Percentiles rank a stretch among this genome's conserved stretches.
Conservation (phyloP, 2,113 vertebrate genomes). For the Chiloscyllium plagiosum region DNA sequence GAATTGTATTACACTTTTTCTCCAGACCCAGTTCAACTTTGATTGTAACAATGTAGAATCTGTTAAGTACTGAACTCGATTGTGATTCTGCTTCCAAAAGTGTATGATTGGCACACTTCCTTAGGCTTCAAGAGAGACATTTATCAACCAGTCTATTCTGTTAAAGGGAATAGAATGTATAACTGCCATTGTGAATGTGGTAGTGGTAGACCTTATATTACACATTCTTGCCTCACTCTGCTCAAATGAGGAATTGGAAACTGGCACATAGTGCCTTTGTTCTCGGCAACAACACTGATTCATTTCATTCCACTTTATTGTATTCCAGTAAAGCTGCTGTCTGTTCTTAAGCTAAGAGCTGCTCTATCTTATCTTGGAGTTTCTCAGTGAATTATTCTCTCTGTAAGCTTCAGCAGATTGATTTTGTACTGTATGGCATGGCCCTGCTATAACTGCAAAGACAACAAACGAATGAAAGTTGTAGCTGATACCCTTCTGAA, state of each 20-base stretch:
- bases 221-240: neutral
- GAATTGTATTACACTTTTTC: neutral
- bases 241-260: neutral
- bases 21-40: neutral
- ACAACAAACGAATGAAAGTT: neutral
- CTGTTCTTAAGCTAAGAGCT: neutral
- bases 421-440: neutral
- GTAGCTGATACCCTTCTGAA: neutral
- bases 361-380: neutral
- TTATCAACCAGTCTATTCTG: neutral
- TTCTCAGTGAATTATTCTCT: neutral
- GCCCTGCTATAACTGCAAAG: neutral
- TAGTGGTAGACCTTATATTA: neutral
- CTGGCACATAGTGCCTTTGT: neutral
- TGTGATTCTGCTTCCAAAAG: neutral
- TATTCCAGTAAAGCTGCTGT: too few relatives aligned
- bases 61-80: neutral
- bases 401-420: neutral
- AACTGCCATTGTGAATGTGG: neutral
- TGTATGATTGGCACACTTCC: neutral
- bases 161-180: neutral
- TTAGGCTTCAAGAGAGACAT: neutral
- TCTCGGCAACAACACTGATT: too few relatives aligned
- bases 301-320: slow-evolving; percentile 23
- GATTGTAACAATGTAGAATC: neutral